These are phyloP conservation scores for Balaeniceps rex DNA, from an alignment of 2,113 vertebrate species.

Conservation along the genomic window DNA sequence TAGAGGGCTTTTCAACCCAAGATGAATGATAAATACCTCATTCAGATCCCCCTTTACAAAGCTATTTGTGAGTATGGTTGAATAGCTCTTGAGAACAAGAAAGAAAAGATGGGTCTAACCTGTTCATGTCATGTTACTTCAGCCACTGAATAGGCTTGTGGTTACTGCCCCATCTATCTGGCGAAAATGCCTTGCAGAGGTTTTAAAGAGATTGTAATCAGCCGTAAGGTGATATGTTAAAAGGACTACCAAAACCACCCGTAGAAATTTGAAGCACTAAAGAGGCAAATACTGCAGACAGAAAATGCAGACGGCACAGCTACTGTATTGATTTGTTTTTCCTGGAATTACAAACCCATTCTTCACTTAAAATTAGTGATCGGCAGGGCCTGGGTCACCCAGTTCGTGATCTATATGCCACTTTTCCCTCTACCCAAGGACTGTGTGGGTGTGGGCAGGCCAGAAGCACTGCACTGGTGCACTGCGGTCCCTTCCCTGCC, in stretches of 20 bases:
- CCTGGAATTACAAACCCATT: not conserved
- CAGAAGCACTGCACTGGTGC: not conserved
- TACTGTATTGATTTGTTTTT: not conserved
- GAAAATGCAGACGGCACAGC: not conserved
- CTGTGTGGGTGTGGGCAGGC: accelerated
- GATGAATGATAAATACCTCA: not conserved
- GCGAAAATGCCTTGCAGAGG: not conserved
- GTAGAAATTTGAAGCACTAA: not conserved
- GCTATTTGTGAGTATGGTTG: not conserved
- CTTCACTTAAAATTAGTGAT: not conserved
- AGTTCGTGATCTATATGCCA: not conserved
- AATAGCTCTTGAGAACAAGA: not conserved
- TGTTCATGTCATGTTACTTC: not conserved
- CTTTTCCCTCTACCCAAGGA: not conserved
- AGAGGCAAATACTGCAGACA: not conserved
- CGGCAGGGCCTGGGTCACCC: not conserved
- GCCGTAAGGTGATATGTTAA: not conserved
- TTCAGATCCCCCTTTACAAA: not conserved
- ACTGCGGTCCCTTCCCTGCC: not conserved
- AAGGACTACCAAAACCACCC: not conserved
- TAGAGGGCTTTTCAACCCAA: not conserved
- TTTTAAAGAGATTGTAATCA: not conserved
- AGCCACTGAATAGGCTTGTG: not conserved
- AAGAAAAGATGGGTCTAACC: not conserved
- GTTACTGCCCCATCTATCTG: not conserved